Evolutionary conservation across 1,140 invertebrate species (phyloP).

Genomic region (Nylanderia fulva): DNA sequence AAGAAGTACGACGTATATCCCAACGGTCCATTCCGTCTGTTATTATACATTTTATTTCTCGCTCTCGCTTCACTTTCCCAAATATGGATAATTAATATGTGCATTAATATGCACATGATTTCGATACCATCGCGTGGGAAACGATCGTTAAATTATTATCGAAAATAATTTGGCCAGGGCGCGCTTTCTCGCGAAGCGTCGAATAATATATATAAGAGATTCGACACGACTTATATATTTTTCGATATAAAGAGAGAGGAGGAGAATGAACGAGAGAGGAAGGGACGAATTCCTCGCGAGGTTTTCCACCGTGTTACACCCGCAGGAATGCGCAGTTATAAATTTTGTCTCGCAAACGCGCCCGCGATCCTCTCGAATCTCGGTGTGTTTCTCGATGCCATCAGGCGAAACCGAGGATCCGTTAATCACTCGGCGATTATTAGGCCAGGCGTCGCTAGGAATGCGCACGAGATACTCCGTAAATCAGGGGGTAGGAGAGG

Average conservation of each 20-base stretch:
- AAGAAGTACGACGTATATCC: background rate
- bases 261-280: background rate
- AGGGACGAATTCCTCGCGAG: constrained; percentile 41
- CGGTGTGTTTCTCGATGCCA: constrained; percentile 23
- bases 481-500: constrained; percentile 59
- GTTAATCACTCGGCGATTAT: constrained; percentile 75
- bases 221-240: constrained; percentile 42
- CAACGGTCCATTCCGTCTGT: constrained; percentile 20
- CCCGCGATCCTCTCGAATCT: constrained; percentile 40
- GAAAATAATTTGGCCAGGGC: constrained; percentile 51
- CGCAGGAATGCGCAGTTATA: constrained; percentile 54
- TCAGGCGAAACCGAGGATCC: constrained; percentile 51
- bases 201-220: constrained; percentile 7
- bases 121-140: background rate
- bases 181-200: constrained; percentile 40
- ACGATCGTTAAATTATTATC: constrained; percentile 42
- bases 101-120: background rate
- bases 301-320: constrained; percentile 63
- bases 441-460: constrained; percentile 70
- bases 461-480: constrained; percentile 44
- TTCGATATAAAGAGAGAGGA: constrained; percentile 6
- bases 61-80: background rate
- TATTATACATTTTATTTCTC: constrained; percentile 15
- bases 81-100: constrained; percentile 33
- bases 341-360: constrained; percentile 59